These are phyloP conservation scores for Brachymystax lenok DNA, from an alignment of 2,797 vertebrate species.

Conservation along the genomic window DNA sequence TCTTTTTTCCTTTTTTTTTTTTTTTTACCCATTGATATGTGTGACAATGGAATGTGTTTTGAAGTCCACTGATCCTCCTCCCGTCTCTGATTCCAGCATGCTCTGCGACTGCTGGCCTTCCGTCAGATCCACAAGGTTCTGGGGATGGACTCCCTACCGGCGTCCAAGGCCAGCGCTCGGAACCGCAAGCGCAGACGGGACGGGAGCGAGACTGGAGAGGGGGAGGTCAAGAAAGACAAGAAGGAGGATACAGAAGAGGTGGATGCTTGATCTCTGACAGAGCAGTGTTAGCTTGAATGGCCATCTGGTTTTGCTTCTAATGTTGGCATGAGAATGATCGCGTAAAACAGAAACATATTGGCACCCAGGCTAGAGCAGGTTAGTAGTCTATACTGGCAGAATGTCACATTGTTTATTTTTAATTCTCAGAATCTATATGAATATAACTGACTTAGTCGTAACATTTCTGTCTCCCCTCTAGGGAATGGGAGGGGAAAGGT, in stretches of 20 bases:
- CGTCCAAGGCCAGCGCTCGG: conserved; percentile 62
- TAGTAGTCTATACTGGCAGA: not conserved
- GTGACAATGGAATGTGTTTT: not conserved
- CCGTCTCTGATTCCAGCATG: conserved; percentile 60
- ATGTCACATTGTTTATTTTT: conserved; percentile 10
- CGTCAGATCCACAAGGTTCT: conserved; percentile 79
- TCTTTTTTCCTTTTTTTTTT: not conserved
- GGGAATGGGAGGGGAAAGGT: conserved; percentile 20
- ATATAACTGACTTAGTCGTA: conserved; percentile 3
- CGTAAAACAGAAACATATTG: not conserved
- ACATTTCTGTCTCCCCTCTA: conserved; percentile 14
- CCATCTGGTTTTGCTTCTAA: not conserved
- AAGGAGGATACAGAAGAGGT: conserved; percentile 54
- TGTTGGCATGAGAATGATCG: not conserved
- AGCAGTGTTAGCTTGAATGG: not conserved
- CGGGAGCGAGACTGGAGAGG: conserved; percentile 52
- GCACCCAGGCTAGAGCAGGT: no score
- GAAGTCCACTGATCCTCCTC: not conserved
- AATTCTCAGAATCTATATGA: not conserved
- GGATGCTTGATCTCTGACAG: conserved; percentile 53
- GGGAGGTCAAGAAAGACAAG: conserved; percentile 72
- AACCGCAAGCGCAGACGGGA: conserved; percentile 77
- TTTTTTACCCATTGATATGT: not conserved
- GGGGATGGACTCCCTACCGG: conserved; percentile 74
- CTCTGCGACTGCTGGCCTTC: conserved; percentile 80